Conservation (phyloP, 2,113 vertebrate species). For the Nibea coibor region DNA sequence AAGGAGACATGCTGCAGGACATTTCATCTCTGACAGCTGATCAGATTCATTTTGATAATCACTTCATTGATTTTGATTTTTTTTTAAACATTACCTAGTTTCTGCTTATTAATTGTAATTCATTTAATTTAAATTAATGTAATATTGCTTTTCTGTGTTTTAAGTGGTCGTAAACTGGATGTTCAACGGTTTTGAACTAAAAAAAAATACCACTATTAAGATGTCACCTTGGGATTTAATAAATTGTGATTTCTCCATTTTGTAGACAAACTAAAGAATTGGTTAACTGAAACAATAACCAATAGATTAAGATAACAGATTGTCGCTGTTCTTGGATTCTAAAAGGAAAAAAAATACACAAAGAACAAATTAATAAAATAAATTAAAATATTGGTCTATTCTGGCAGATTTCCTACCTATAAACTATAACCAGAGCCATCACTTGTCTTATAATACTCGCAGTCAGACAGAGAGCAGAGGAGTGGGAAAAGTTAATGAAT, state of each 20-base stretch:
- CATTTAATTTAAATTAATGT: no score
- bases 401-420: neutral
- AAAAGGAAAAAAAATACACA: neutral
- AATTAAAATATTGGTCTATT: neutral
- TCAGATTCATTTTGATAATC: neutral
- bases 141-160: neutral
- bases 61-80: neutral
- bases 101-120: neutral
- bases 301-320: no score
- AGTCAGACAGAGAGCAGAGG: neutral
- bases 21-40: neutral
- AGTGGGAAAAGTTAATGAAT: neutral
- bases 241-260: neutral
- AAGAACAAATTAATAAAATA: neutral
- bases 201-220: neutral
- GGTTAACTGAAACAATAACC: neutral
- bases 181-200: neutral
- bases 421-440: neutral
- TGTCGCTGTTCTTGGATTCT: neutral
- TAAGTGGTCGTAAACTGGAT: neutral
- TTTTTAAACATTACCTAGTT: neutral
- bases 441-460: neutral
- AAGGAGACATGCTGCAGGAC: neutral
- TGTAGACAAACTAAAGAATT: neutral
- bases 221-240: neutral